Evolutionary conservation across 2,113 vertebrate species (phyloP).

Genomic region (Athene cunicularia): DNA sequence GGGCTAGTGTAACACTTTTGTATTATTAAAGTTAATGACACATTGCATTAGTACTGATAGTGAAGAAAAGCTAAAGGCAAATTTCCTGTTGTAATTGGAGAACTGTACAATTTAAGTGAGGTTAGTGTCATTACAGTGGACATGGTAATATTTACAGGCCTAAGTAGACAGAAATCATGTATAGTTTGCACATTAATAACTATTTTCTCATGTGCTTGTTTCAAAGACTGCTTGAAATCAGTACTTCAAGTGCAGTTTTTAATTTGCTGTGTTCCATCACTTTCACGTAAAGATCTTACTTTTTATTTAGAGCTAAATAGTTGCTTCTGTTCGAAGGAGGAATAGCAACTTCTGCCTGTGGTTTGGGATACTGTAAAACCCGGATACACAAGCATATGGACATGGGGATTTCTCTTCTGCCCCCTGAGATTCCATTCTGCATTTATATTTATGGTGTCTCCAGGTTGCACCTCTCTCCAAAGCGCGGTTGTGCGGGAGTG

Average conservation of each 20-base stretch:
- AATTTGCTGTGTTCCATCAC: neutral
- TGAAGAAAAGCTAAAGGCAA: conserved; percentile 22
- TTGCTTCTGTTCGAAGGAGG: neutral
- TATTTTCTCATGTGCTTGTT: neutral
- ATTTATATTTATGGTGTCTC: neutral
- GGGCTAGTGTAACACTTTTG: neutral
- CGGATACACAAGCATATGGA: rapidly evolving
- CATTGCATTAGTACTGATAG: conserved; percentile 20
- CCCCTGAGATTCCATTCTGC: neutral
- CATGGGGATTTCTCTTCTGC: neutral
- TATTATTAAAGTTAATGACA: conserved; percentile 51
- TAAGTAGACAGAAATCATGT: neutral
- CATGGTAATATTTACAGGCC: neutral
- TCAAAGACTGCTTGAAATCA: neutral
- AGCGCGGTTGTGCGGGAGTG: rapidly evolving
- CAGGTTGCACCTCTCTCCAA: neutral
- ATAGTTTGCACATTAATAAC: neutral
- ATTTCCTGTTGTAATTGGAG: conserved; percentile 51
- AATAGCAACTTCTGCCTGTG: neutral
- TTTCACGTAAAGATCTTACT: neutral
- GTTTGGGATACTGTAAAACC: neutral
- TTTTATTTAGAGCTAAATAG: neutral
- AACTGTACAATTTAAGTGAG: neutral
- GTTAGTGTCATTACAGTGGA: neutral
- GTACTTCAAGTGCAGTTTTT: neutral